A percentile compares a stretch with the other conserved stretches of the same genome.
These are phyloP conservation scores for Pelosia muscerda DNA, from an alignment of 2,888 invertebrate genomes.

Conservation along the genomic window DNA sequence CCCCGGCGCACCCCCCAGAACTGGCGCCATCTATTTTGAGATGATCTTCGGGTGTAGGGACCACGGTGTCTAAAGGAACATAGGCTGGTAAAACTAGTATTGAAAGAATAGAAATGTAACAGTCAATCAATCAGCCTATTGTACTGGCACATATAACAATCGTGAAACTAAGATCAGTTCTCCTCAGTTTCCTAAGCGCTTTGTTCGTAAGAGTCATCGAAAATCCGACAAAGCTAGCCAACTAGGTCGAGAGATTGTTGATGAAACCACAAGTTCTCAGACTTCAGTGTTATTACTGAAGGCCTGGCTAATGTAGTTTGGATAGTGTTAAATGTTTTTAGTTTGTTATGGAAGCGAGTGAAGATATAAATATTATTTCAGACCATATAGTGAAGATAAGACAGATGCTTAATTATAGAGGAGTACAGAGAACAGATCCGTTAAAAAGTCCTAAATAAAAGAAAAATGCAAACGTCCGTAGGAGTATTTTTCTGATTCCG, in stretches of 20 bases:
- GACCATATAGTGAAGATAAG: background rate
- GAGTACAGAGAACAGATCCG: background rate
- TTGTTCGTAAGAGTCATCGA: conserved; percentile 59
- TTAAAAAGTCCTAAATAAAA: background rate
- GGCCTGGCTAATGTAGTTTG: conserved; percentile 10
- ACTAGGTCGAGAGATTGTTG: conserved; percentile 67
- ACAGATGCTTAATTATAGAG: background rate
- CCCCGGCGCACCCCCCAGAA: too few species aligned
- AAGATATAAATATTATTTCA: background rate
- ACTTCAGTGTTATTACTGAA: background rate
- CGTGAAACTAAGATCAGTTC: background rate
- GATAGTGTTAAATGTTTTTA: background rate
- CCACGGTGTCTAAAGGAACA: too few species aligned
- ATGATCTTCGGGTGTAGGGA: too few species aligned
- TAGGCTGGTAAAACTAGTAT: too few species aligned
- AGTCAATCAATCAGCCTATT: background rate
- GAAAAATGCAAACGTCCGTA: background rate
- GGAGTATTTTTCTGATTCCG: too few species aligned
- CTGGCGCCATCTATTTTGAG: too few species aligned
- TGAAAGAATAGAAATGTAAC: background rate
- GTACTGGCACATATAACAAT: background rate
- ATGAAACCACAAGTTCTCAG: conserved; percentile 35
- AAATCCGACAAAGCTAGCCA: conserved; percentile 59
- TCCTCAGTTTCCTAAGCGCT: conserved; percentile 29
- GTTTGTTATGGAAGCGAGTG: background rate